Evolutionary conservation across 2,797 vertebrate species (phyloP).

Genomic region (Lophius americanus): DNA sequence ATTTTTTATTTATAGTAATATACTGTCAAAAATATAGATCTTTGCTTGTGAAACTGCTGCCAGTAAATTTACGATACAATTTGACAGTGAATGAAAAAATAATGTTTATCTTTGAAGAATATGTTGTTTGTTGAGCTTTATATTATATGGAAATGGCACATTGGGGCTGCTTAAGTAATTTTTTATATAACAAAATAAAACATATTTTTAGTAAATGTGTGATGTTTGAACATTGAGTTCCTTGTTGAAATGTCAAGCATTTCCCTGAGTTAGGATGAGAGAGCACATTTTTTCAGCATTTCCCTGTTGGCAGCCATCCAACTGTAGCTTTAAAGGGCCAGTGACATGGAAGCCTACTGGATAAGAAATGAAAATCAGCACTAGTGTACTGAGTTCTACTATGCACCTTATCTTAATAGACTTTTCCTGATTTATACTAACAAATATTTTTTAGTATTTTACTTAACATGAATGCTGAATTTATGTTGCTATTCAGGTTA

Average conservation of each 20-base stretch:
- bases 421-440: too few relatives aligned
- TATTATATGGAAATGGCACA: constrained; percentile 1
- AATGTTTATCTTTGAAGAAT: neutral
- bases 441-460: too few relatives aligned
- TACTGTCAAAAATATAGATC: too few relatives aligned
- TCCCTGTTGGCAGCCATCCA: constrained; percentile 67
- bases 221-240: neutral
- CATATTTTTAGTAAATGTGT: neutral
- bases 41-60: too few relatives aligned
- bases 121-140: neutral
- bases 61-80: too few relatives aligned
- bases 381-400: neutral
- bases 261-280: constrained; percentile 77
- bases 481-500: too few relatives aligned
- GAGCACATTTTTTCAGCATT: constrained; percentile 59
- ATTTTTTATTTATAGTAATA: too few relatives aligned
- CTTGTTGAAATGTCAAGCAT: neutral
- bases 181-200: too few relatives aligned
- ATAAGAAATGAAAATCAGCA: neutral
- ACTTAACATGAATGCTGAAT: too few relatives aligned
- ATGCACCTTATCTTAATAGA: neutral
- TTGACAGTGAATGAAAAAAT: neutral
- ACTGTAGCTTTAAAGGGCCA: constrained; percentile 68
- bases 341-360: neutral
- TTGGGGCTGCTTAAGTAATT: neutral